phyloP scores from a whole-genome alignment of 1,140 invertebrate genomes.

The Paraescarpia echinospica region DNA sequence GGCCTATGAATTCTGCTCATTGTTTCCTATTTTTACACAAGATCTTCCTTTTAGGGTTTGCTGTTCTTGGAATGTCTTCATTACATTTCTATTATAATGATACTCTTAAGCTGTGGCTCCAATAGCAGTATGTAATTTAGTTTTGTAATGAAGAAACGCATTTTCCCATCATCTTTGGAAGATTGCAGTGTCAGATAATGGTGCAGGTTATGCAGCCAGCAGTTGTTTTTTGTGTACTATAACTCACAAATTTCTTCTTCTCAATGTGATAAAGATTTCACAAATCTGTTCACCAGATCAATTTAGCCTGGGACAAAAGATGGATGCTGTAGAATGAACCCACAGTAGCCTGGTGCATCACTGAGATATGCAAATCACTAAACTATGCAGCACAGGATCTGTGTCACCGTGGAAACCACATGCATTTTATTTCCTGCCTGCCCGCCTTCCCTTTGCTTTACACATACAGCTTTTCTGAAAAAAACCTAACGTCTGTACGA shows the following conservation, averaged over 20 bases:
- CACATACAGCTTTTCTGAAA: neutral
- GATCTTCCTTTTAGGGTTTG: too few relatives aligned
- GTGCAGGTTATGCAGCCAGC: neutral
- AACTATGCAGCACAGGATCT: neutral
- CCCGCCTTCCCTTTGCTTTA: too few relatives aligned
- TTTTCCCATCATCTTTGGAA: neutral
- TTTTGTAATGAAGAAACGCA: neutral
- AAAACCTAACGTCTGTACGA: neutral
- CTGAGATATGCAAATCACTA: neutral
- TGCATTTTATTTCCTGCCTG: conserved; percentile 1
- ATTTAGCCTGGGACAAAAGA: neutral
- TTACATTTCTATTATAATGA: too few relatives aligned
- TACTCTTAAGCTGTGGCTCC: neutral
- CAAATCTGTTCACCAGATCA: neutral
- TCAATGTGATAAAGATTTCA: neutral
- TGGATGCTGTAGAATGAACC: neutral
- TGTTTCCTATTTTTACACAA: too few relatives aligned
- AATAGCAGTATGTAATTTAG: neutral
- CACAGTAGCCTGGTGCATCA: neutral
- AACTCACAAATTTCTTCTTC: neutral
- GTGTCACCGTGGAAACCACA: neutral
- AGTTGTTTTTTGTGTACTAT: neutral
- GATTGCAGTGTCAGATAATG: neutral
- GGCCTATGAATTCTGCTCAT: too few relatives aligned
- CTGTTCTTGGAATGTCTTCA: too few relatives aligned